A percentile compares a stretch with the other conserved stretches of the same genome.
Conservation (phyloP, 2,113 vertebrate species). For the Andinoacara biseriatus region DNA sequence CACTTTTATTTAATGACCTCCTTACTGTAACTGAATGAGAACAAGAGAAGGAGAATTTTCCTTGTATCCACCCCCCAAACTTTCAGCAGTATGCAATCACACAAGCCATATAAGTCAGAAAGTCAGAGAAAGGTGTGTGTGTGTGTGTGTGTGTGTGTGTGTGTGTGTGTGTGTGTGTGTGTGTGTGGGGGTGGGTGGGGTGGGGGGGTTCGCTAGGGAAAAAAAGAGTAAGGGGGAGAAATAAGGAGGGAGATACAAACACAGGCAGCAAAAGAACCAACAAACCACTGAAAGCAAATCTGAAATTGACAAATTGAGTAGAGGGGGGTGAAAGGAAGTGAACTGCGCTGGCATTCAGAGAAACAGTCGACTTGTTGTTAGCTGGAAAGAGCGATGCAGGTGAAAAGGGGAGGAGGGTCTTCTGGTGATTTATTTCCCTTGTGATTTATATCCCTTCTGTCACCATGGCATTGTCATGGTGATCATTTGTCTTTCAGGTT, state of each 20-base stretch:
- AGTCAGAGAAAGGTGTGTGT: neutral
- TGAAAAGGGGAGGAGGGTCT: slow-evolving; percentile 49
- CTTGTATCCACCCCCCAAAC: slow-evolving; percentile 66
- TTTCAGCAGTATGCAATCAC: slow-evolving; percentile 69
- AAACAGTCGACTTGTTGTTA: slow-evolving; percentile 59
- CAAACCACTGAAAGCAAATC: slow-evolving; percentile 54
- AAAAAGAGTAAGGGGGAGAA: slow-evolving; percentile 1
- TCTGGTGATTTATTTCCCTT: slow-evolving; percentile 45
- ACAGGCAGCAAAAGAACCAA: slow-evolving; percentile 45
- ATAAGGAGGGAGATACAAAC: slow-evolving; percentile 29
- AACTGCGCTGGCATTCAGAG: slow-evolving; percentile 32
- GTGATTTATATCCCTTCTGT: slow-evolving; percentile 59
- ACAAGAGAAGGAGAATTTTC: slow-evolving; percentile 50
- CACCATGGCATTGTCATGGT: slow-evolving; percentile 60
- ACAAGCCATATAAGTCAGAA: slow-evolving; percentile 5
- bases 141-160: no score
- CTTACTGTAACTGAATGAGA: slow-evolving; percentile 54
- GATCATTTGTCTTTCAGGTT: slow-evolving; percentile 53
- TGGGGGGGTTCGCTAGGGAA: neutral
- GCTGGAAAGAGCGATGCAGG: slow-evolving; percentile 56
- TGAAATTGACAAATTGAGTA: slow-evolving; percentile 52
- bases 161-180: no score
- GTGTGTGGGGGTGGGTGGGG: no score
- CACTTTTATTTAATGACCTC: slow-evolving; percentile 78
- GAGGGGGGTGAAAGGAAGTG: slow-evolving; percentile 29